A percentile compares a stretch with the other conserved stretches of the same genome.
These are phyloP conservation scores for Leptopilina clavipes DNA, from an alignment of 1,140 invertebrate genomes.

Conservation along the genomic window DNA sequence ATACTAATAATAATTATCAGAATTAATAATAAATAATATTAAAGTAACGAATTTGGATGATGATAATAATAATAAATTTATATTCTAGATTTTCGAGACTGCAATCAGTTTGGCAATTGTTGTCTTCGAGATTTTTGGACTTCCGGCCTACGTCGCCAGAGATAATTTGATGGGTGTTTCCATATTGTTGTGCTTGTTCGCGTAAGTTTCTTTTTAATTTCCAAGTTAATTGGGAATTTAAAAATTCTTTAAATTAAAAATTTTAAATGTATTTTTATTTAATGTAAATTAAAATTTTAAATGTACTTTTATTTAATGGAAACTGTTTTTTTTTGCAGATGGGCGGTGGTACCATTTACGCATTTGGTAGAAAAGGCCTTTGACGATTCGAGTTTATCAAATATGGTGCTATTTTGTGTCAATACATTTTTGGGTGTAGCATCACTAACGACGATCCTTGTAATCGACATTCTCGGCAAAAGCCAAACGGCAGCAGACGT, in stretches of 20 bases:
- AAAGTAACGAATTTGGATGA: too few relatives aligned
- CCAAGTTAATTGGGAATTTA: too few relatives aligned
- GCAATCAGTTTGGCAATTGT: slow-evolving; percentile 76
- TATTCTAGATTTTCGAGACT: slow-evolving; percentile 70
- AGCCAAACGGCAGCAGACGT: slow-evolving; percentile 75
- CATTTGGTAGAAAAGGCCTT: slow-evolving; percentile 80
- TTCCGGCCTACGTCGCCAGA: slow-evolving; percentile 79
- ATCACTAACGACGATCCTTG: slow-evolving; percentile 77
- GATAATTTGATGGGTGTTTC: slow-evolving; percentile 79
- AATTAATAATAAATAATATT: too few relatives aligned
- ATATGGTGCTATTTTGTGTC: slow-evolving; percentile 80
- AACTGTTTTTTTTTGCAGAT: slow-evolving; percentile 58
- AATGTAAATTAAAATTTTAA: background rate
- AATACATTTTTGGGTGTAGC: slow-evolving; percentile 79
- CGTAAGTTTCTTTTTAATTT: slow-evolving; percentile 72
- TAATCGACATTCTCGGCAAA: slow-evolving; percentile 80
- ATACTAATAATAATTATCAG: background rate
- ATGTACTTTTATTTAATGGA: background rate
- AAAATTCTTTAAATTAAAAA: too few relatives aligned
- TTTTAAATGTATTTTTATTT: background rate
- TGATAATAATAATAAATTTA: background rate
- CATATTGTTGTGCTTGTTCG: slow-evolving; percentile 77
- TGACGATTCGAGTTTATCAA: slow-evolving; percentile 78
- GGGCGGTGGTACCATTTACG: slow-evolving; percentile 74
- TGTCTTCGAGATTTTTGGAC: slow-evolving; percentile 78